Evolutionary conservation across 2,113 vertebrate genomes (phyloP).

Genomic region (Indri indri): DNA sequence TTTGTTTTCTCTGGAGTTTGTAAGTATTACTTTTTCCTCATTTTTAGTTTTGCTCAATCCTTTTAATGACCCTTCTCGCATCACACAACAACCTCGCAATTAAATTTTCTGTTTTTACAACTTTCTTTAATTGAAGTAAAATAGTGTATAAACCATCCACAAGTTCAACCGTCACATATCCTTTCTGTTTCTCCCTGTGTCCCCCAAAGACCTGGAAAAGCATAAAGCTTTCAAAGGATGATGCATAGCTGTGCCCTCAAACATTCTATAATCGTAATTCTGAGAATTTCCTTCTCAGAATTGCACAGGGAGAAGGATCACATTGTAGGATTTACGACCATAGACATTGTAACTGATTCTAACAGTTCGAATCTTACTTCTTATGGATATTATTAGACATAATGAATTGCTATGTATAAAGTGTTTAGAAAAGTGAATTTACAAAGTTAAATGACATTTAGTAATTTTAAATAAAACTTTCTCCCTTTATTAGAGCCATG

Average conservation of each 20-base stretch:
- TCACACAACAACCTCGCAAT: neutral
- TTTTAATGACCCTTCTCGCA: neutral
- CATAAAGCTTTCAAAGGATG: neutral
- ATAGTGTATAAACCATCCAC: neutral
- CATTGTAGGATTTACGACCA: neutral
- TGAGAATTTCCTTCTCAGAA: neutral
- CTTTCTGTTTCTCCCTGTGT: neutral
- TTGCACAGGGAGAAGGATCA: neutral
- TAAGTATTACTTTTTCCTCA: neutral
- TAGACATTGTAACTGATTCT: neutral
- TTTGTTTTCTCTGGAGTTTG: neutral
- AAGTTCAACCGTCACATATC: neutral
- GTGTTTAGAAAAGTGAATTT: neutral
- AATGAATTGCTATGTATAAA: neutral
- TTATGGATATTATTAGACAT: neutral
- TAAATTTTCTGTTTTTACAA: neutral
- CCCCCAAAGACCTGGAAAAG: neutral
- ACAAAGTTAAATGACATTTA: neutral
- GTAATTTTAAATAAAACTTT: neutral
- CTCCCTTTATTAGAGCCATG: neutral
- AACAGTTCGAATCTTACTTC: neutral
- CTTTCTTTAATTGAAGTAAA: slow-evolving; percentile 3
- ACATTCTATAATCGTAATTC: neutral
- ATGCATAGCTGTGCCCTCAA: neutral
- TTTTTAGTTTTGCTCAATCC: neutral